phyloP scores from a whole-genome alignment of 2,888 invertebrate species.

The Stramonita haemastoma region DNA sequence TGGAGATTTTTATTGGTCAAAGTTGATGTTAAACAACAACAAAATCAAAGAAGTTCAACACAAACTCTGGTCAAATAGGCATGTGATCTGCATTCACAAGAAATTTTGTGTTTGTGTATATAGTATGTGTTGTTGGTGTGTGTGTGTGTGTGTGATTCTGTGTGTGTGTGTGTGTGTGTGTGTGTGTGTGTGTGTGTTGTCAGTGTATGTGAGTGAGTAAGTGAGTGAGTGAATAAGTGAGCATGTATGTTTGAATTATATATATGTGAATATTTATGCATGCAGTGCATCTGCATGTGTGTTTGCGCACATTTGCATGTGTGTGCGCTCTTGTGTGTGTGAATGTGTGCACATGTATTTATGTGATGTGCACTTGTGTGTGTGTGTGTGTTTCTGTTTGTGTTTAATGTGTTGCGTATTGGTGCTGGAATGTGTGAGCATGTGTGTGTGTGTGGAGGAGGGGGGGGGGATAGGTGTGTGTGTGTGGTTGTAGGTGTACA shows the following conservation, averaged over 20 bases:
- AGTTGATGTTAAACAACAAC: too few relatives aligned
- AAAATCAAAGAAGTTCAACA: too few relatives aligned
- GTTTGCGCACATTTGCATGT: background rate
- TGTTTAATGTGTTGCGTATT: too few relatives aligned
- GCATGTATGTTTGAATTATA: too few relatives aligned
- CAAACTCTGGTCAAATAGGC: too few relatives aligned
- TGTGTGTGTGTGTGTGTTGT: background rate
- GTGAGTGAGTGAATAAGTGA: background rate
- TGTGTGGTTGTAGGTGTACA: too few relatives aligned
- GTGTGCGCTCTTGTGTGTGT: background rate
- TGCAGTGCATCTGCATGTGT: background rate
- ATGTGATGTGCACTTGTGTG: background rate
- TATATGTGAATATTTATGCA: too few relatives aligned
- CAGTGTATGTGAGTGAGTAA: background rate
- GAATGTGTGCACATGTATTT: background rate
- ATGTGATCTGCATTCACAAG: too few relatives aligned
- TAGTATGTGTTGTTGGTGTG: background rate
- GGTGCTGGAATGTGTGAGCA: too few relatives aligned
- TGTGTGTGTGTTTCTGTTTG: background rate
- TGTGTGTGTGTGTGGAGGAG: too few relatives aligned
- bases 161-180: conserved; percentile 2
- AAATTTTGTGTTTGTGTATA: background rate
- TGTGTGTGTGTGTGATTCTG: background rate
- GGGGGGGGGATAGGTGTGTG: too few relatives aligned
- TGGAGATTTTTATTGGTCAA: too few relatives aligned